phyloP scores from a whole-genome alignment of 2,888 invertebrate species.

The Melanargia galathea region DNA sequence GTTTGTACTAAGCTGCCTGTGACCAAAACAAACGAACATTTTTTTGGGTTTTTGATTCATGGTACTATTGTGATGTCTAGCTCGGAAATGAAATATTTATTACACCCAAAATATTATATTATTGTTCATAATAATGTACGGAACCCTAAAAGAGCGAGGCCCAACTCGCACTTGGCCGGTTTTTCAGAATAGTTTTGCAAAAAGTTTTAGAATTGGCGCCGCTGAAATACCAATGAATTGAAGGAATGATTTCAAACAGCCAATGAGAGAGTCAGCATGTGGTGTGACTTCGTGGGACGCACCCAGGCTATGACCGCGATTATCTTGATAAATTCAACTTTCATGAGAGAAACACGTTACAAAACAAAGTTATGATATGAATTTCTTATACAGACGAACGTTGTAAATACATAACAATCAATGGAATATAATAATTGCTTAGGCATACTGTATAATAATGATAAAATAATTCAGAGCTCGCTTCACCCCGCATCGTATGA shows the following conservation, averaged over 20 bases:
- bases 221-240: slow-evolving; percentile 59
- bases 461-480: slow-evolving; percentile 62
- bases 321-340: slow-evolving; percentile 18
- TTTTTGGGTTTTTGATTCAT: too few relatives aligned
- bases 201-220: slow-evolving; percentile 55
- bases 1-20: too few relatives aligned
- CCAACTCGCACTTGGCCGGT: too few relatives aligned
- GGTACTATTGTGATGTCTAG: too few relatives aligned
- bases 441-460: slow-evolving; percentile 36
- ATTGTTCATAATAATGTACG: too few relatives aligned
- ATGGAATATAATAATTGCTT: slow-evolving; percentile 20
- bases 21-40: too few relatives aligned
- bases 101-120: too few relatives aligned
- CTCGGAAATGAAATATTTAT: too few relatives aligned
- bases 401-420: slow-evolving; percentile 18
- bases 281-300: slow-evolving; percentile 79
- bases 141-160: too few relatives aligned
- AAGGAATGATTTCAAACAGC: slow-evolving; percentile 46
- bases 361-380: not conserved
- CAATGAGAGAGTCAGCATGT: slow-evolving; percentile 68
- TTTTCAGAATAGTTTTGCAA: not conserved
- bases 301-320: slow-evolving; percentile 38
- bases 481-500: slow-evolving; percentile 77
- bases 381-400: not conserved
- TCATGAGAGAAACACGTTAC: slow-evolving; percentile 19